phyloP scores from a whole-genome alignment of 2,888 invertebrate species.

The Sphecodes monilicornis region DNA sequence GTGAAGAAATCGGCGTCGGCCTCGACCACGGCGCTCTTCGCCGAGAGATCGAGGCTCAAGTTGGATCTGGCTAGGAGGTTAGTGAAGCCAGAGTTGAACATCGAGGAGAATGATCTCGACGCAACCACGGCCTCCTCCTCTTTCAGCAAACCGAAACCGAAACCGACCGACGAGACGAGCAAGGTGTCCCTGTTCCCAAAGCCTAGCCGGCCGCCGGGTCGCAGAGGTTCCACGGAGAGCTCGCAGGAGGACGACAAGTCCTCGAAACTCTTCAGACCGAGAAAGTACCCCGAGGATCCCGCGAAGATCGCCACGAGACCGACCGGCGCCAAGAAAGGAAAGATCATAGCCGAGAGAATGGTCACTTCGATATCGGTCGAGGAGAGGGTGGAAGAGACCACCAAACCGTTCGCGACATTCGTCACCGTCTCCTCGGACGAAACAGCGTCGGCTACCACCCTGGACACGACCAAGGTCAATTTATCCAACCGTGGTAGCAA shows the following conservation, averaged over 20 bases:
- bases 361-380: constrained; percentile 58
- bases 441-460: constrained; percentile 44
- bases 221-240: constrained; percentile 30
- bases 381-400: constrained; percentile 39
- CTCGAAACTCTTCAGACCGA: constrained; percentile 47
- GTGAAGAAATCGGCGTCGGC: constrained; percentile 72
- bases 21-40: constrained; percentile 71
- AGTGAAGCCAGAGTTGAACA: constrained; percentile 76
- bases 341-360: constrained; percentile 59
- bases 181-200: constrained; percentile 57
- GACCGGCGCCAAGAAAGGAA: constrained; percentile 46
- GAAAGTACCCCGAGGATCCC: constrained; percentile 26
- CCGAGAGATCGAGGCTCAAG: constrained; percentile 80
- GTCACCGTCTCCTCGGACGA: constrained; percentile 29
- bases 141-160: constrained; percentile 44
- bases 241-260: constrained; percentile 28
- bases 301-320: constrained; percentile 31
- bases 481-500: constrained; percentile 4
- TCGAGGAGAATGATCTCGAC: constrained; percentile 71
- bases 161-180: constrained; percentile 53
- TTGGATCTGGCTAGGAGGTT: constrained; percentile 79
- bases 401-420: constrained; percentile 39
- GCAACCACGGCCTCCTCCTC: constrained; percentile 53
- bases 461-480: constrained; percentile 37
- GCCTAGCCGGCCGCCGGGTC: background rate